Percentiles rank a stretch among this genome's conserved stretches.
Conservation (phyloP, 2,888 invertebrate species). For the Sarcophaga caerulescens region DNA sequence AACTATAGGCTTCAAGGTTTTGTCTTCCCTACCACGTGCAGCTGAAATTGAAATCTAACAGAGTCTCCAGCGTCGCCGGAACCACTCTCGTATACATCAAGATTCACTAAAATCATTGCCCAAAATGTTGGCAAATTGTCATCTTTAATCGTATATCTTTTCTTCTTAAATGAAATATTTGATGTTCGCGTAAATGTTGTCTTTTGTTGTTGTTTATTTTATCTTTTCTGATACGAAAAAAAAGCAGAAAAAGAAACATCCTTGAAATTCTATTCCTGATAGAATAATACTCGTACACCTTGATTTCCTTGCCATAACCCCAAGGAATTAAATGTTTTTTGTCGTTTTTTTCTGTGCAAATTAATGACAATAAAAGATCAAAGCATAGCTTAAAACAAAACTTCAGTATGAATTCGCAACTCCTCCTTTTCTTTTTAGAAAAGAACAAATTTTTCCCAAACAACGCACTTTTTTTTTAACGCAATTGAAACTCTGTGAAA, state of each 20-base stretch:
- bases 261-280: conserved; percentile 44
- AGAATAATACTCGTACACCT: conserved; percentile 40
- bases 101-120: too few relatives aligned
- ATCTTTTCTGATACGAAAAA: not conserved
- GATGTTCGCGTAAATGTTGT: not conserved
- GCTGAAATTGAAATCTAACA: too few relatives aligned
- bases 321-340: conserved; percentile 16
- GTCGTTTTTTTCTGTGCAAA: too few relatives aligned
- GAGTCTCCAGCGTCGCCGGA: not conserved
- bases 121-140: too few relatives aligned
- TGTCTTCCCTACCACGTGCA: too few relatives aligned
- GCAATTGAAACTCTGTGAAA: conserved; percentile 23
- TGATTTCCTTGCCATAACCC: conserved; percentile 35
- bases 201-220: too few relatives aligned
- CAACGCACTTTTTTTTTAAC: conserved; percentile 34
- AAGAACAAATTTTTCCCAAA: conserved; percentile 32
- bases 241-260: conserved; percentile 33
- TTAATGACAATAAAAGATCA: conserved; percentile 37
- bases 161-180: not conserved
- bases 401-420: conserved; percentile 18
- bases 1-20: too few relatives aligned
- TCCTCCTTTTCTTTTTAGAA: conserved; percentile 6
- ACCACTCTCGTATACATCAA: not conserved
- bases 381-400: conserved; percentile 37
- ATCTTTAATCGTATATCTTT: not conserved